Base-by-base conservation (phyloP, 2,797 vertebrate species). In the Dallia pectoralis region DNA sequence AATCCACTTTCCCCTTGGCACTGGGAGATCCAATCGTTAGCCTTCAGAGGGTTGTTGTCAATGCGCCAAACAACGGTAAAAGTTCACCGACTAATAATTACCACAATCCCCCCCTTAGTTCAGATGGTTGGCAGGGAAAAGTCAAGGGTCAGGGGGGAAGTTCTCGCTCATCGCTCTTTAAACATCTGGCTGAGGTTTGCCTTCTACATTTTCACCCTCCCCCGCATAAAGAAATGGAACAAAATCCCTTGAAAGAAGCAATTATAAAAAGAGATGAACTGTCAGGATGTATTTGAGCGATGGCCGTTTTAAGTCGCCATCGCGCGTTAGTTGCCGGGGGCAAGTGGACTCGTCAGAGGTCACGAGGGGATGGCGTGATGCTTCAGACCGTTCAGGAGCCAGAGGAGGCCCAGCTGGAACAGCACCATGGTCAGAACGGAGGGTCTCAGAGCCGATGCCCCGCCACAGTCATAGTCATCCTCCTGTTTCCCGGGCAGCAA, bases 381-480 rank as follows among this genome's bases (percentile, higher is more conserved):
- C 92, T 88, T 94, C 86, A 88, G 93, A 88, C 94, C 95, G 66
- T 91, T 93, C 89, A 95, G 86, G 71, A 95, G 92, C 96, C 96
- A 98, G 79, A 97, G 93, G 66, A 98, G 92, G 53, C 91, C 67
- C 85, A 96, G 51, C 85, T 98, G 97, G 81, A 96, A 85, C 82
- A 92, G 89, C 82, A 92, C 65, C 91, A 93, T 80, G 18, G 93
- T 91, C 94, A 95, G 95, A 25, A 96, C 82, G 0, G 96, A 94
- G 15, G 96, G 93, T 77, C 83, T 96, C 91, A 99, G 84, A 81
- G 92, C 83, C 88, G 96, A 95, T 73, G 91, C 95, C 25, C 95
- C 95, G 61, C 97, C 97, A 69, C 97, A 99, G 88, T 97, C 96
- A 0, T 92, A 90, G 1, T 95, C 92, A 80, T 95, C 84, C 84